Base-by-base conservation (phyloP, 2,113 vertebrate genomes). In the Myodes glareolus region DNA sequence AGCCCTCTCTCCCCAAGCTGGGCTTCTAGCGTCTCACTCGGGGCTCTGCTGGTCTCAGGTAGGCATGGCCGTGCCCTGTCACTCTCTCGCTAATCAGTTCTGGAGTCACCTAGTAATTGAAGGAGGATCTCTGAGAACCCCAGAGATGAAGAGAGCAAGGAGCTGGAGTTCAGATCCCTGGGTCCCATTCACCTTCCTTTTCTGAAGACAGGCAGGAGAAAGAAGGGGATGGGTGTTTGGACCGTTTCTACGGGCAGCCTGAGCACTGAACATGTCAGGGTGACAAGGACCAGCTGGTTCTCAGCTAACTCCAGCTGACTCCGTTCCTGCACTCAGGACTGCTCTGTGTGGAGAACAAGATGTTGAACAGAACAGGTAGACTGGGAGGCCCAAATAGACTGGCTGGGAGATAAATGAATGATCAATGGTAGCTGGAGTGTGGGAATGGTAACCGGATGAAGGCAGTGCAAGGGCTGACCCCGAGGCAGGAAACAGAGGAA, bases 71-170 rank as follows among this genome's bases (percentile, higher is more conserved):
- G 0, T 11, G 76, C 25, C 58, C 29, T 50, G 25, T 65, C 82
- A 77, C 77, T 88, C 76, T 91, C 90, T 88, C 89, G 70, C 84
- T 97, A 23, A 42, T 93, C 50, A 92, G 55, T 95, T 92, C 80
- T 50, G 47, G 89, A 95, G 96, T 97, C 95, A 96, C 96, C 94
- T 91, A 97, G 98, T 63, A 73, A 81, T 76, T 58, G 39, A 68
- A 73, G 72, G 31, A 12, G 31, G 31, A 27, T 52, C 29, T 27
- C 78, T 14, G n/a, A 39, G 39, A 95, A 36, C 31, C 76, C 81
- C 86, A 27, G 2, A 96, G 58, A 90, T 45, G 70, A 76, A 36
- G 1, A 68, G 81, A 96, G 68, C 85, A 63, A 76, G 50, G 23
- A 76, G 55, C 68, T 21, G 3, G 45, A 52, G 33, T 45, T 58